Evolutionary conservation across 2,113 vertebrate genomes (phyloP).

Genomic region (Bubo scandiacus): DNA sequence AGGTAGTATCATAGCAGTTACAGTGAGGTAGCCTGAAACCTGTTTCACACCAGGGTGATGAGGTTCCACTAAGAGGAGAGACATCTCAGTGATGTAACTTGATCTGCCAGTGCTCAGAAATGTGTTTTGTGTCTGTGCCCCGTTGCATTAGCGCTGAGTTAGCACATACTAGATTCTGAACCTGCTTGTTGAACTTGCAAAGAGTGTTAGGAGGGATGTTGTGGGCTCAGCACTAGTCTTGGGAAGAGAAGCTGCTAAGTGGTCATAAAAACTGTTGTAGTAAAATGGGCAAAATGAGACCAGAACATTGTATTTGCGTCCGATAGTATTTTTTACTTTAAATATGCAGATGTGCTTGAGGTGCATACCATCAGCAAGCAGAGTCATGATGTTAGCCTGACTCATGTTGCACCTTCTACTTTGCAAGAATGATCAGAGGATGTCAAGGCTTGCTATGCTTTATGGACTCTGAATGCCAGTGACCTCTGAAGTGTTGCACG

Average conservation of each 20-base stretch:
- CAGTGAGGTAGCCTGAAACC: not conserved
- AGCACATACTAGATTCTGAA: not conserved
- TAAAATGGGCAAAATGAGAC: not conserved
- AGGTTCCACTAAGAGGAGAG: not conserved
- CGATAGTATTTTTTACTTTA: not conserved
- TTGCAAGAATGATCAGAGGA: not conserved
- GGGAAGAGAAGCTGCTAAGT: not conserved
- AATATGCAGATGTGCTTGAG: not conserved
- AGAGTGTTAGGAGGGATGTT: not conserved
- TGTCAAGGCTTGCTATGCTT: not conserved
- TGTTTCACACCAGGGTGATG: not conserved
- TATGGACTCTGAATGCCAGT: not conserved
- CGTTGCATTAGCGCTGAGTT: not conserved
- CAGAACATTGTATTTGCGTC: not conserved
- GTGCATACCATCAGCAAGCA: not conserved
- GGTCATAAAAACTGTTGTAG: not conserved
- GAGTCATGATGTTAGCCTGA: not conserved
- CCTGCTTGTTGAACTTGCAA: not conserved
- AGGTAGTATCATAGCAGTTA: not conserved
- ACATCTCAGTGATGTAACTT: not conserved
- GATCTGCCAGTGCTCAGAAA: not conserved
- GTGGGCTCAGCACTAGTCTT: not conserved
- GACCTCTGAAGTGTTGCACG: not conserved
- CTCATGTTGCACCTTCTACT: not conserved
- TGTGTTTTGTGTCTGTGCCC: not conserved